Percentiles rank a stretch among this genome's conserved stretches.
These are phyloP conservation scores for Forbesichthys papilliferus DNA, from an alignment of 2,113 vertebrate species.

Conservation along the genomic window DNA sequence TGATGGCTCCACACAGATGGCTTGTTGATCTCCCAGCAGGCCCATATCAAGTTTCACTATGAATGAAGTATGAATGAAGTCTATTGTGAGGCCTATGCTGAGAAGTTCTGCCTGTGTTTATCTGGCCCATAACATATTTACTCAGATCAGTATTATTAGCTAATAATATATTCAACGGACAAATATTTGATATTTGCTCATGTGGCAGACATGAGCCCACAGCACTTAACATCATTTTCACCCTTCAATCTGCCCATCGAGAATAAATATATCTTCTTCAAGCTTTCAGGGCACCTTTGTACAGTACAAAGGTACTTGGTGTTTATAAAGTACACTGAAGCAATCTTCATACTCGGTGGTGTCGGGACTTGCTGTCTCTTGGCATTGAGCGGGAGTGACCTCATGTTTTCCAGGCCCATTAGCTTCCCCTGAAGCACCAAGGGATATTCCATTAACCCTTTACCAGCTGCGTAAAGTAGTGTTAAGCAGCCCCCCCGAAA, in stretches of 20 bases:
- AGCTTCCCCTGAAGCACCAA: constrained; percentile 61
- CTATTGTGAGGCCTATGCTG: constrained; percentile 6
- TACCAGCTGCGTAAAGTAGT: constrained; percentile 63
- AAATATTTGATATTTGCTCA: background rate
- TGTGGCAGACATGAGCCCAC: background rate
- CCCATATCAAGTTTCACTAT: constrained; percentile 64
- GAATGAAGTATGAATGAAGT: constrained; percentile 29
- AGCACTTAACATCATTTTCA: background rate
- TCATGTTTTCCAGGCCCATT: constrained; percentile 73
- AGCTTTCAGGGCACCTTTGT: background rate
- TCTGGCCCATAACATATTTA: background rate
- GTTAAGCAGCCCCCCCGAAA: constrained; percentile 49
- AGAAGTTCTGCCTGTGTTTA: too few species aligned
- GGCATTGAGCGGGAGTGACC: constrained; percentile 61
- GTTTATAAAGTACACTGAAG: constrained; percentile 30
- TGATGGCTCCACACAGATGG: constrained; percentile 72
- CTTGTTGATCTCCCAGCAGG: constrained; percentile 56
- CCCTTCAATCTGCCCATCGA: background rate
- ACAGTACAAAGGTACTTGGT: background rate
- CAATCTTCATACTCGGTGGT: constrained; percentile 41
- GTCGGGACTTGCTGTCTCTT: constrained; percentile 37
- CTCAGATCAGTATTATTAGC: constrained; percentile 2
- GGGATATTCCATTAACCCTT: constrained; percentile 79
- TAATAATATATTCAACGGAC: constrained; percentile 13
- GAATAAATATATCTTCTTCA: too few species aligned